Conservation (phyloP, 2,797 vertebrate species). For the Paedocypris micromegethes region DNA sequence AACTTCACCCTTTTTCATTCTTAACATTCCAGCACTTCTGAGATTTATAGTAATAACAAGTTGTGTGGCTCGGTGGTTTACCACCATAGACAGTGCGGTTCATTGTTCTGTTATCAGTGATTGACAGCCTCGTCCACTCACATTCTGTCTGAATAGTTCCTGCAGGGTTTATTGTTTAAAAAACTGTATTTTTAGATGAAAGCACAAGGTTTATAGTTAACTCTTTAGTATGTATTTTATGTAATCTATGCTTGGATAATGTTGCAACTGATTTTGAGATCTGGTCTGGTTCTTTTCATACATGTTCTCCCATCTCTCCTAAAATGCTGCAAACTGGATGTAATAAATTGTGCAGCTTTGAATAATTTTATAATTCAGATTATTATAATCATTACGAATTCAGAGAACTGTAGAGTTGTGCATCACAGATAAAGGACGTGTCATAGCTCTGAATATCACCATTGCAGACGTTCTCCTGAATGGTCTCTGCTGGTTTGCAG, state of each 20-base stretch:
- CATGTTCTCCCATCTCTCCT: neutral
- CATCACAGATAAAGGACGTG: conserved; percentile 6
- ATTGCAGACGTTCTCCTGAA: conserved; percentile 19
- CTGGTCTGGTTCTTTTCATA: too few species aligned
- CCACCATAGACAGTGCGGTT: conserved; percentile 6
- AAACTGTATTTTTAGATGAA: neutral
- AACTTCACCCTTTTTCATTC: conserved; percentile 6
- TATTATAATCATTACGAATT: too few species aligned
- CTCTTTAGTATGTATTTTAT: too few species aligned
- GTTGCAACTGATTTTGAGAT: too few species aligned
- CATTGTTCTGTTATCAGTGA: conserved; percentile 23
- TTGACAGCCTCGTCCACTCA: conserved; percentile 9
- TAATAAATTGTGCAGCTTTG: too few species aligned
- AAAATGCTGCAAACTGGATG: neutral
- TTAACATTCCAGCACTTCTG: conserved; percentile 1
- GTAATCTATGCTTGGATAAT: too few species aligned
- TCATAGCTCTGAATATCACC: conserved; percentile 4
- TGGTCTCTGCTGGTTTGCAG: neutral
- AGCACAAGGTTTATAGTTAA: too few species aligned
- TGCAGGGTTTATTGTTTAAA: neutral
- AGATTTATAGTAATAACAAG: neutral
- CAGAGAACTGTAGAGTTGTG: neutral
- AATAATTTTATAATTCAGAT: too few species aligned
- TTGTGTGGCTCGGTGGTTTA: neutral
- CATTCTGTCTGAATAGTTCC: conserved; percentile 4